Evolutionary conservation across 2,888 invertebrate genomes (phyloP).

Genomic region (Parapristionchus giblindavisi): DNA sequence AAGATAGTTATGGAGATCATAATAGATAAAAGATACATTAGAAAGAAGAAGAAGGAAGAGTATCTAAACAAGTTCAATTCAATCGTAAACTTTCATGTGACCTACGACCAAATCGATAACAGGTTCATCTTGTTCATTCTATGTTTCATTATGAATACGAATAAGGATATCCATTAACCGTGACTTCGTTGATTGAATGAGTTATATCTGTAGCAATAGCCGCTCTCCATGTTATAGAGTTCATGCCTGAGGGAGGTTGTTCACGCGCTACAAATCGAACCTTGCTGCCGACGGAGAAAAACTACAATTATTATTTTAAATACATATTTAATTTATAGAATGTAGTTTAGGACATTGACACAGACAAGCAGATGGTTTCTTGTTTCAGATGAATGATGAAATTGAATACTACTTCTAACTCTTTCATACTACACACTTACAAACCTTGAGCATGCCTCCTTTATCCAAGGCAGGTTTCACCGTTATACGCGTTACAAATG

Average conservation of each 20-base stretch:
- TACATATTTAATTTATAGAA: neutral
- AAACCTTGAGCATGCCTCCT: constrained; percentile 27
- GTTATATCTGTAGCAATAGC: constrained; percentile 5
- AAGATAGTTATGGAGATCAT: no score
- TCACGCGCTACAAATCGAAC: constrained; percentile 23
- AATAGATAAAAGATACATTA: no score
- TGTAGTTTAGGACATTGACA: neutral
- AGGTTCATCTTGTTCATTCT: no score
- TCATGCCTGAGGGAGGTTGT: constrained; percentile 26
- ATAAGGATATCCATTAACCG: constrained; percentile 1
- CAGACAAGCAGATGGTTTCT: neutral
- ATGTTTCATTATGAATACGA: no score
- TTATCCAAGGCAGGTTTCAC: constrained; percentile 14
- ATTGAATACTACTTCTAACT: no score
- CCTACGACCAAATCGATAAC: no score
- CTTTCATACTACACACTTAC: no score
- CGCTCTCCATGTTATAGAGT: constrained; percentile 6
- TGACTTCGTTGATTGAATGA: neutral
- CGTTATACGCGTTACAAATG: constrained; percentile 15
- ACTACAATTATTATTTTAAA: constrained; percentile 1
- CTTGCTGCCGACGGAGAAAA: neutral
- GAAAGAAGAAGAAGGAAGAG: no score
- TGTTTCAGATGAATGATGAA: no score
- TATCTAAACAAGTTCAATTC: no score
- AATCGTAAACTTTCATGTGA: no score